Base-by-base conservation (phyloP, 1,140 invertebrate genomes). In the Listronotus bonariensis region DNA sequence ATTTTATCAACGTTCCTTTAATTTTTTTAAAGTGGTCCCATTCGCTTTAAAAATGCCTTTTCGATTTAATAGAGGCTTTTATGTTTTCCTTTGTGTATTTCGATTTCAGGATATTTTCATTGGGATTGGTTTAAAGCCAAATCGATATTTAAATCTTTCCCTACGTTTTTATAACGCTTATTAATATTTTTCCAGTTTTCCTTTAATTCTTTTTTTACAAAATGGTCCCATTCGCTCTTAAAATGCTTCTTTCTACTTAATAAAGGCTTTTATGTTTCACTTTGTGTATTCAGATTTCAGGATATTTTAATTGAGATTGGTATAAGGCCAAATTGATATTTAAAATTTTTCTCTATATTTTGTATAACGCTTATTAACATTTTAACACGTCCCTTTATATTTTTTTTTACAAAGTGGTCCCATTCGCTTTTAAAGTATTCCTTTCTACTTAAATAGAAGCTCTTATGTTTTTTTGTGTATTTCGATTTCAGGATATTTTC, bases 1-100 rank as follows among this genome's bases (percentile, higher is more conserved):
- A n/a, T n/a, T n/a, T n/a, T n/a, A n/a, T n/a, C n/a, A n/a, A n/a
- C n/a, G n/a, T n/a, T n/a, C n/a, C n/a, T n/a, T n/a, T n/a, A n/a
- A n/a, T n/a, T n/a, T n/a, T n/a, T n/a, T 55, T 52, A 63, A 63
- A 63, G 53, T 56, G 61, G 48, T 48, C 59, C 49, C 49, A 53
- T 53, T 61, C 59, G 59, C 61, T 48, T 56, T 63, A 48, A 63
- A 63, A 63, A 63, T 56, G 61, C 42, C 38, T 53, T 62, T 62
- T 49, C 49, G 49, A 45, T 59, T 59, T 45, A 59, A 59, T 59
- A 59, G 57, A 59, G 43, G 57, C 57, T 59, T 59, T 59, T 59
- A 59, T 59, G 18, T 8, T 51, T 34, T 31, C 26, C 57, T 54
- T 54, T 62, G 40, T 53, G 59, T 42, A 62, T 54, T 45, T 38